A percentile compares a stretch with the other conserved stretches of the same genome.
Conservation (phyloP, 2,113 vertebrate genomes). For the Chaetura pelagica region DNA sequence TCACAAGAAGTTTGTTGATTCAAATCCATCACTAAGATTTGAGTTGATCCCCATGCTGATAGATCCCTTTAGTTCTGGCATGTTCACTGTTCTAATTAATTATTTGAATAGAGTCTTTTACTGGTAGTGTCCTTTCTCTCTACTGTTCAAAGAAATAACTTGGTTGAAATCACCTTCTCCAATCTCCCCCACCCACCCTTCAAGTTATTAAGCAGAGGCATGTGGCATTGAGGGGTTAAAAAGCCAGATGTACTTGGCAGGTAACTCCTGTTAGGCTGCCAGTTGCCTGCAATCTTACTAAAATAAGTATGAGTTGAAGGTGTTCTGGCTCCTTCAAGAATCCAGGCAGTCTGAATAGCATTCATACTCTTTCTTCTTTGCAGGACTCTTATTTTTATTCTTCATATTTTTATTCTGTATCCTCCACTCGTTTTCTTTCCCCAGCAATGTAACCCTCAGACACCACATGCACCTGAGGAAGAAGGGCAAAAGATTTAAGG, state of each 20-base stretch:
- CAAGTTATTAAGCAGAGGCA: neutral
- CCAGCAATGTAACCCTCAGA: neutral
- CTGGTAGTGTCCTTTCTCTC: neutral
- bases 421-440: neutral
- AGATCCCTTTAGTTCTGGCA: neutral
- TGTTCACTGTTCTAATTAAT: neutral
- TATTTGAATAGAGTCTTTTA: neutral
- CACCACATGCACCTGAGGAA: neutral
- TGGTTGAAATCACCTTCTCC: neutral
- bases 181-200: neutral
- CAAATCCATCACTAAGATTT: neutral
- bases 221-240: neutral
- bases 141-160: neutral
- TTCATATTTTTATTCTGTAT: neutral
- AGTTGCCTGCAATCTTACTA: neutral
- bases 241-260: neutral
- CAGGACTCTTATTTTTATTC: neutral
- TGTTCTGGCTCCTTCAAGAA: conserved; percentile 17
- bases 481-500: neutral
- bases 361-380: neutral
- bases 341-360: neutral
- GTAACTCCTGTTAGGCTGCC: neutral
- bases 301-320: neutral
- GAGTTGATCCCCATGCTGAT: neutral
- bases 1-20: neutral